These are phyloP conservation scores for Invenusta paracnida DNA, from an alignment of 2,888 invertebrate species.

Conservation along the genomic window DNA sequence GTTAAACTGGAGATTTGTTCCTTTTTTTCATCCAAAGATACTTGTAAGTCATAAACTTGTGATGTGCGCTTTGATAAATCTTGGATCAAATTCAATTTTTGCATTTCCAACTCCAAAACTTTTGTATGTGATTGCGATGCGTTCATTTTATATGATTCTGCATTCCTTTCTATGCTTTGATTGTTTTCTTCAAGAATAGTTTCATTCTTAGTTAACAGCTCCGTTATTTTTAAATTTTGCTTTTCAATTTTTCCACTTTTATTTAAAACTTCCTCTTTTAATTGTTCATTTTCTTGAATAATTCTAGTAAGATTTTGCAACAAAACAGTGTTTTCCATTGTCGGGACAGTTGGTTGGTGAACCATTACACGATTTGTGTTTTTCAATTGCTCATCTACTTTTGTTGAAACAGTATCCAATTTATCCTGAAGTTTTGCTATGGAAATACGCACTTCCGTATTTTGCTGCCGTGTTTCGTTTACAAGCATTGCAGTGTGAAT, in stretches of 20 bases:
- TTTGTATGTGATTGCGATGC: slow-evolving; percentile 54
- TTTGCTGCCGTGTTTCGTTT: slow-evolving; percentile 67
- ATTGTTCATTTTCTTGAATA: slow-evolving; percentile 56
- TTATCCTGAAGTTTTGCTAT: slow-evolving; percentile 67
- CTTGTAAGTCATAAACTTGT: slow-evolving; percentile 32
- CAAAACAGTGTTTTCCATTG: slow-evolving; percentile 2
- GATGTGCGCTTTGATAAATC: slow-evolving; percentile 27
- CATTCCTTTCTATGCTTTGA: slow-evolving; percentile 55
- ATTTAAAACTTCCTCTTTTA: slow-evolving; percentile 58
- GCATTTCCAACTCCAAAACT: slow-evolving; percentile 56
- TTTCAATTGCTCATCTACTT: slow-evolving; percentile 54
- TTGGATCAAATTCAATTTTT: slow-evolving; percentile 48
- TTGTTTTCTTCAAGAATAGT: slow-evolving; percentile 54
- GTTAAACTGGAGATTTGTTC: background rate
- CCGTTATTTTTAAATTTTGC: slow-evolving; percentile 57
- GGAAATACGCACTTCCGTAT: slow-evolving; percentile 68
- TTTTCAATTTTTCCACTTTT: slow-evolving; percentile 56
- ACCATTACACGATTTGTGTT: background rate
- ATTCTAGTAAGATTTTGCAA: slow-evolving; percentile 38
- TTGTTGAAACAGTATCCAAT: slow-evolving; percentile 66
- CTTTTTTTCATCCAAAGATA: slow-evolving; percentile 1
- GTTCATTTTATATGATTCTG: slow-evolving; percentile 53
- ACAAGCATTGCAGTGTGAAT: slow-evolving; percentile 59
- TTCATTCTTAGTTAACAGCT: slow-evolving; percentile 18
- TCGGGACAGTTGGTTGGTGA: background rate